Base-by-base conservation (phyloP, 2,113 vertebrate species). In the Calyptommatus sinebrachiatus region DNA sequence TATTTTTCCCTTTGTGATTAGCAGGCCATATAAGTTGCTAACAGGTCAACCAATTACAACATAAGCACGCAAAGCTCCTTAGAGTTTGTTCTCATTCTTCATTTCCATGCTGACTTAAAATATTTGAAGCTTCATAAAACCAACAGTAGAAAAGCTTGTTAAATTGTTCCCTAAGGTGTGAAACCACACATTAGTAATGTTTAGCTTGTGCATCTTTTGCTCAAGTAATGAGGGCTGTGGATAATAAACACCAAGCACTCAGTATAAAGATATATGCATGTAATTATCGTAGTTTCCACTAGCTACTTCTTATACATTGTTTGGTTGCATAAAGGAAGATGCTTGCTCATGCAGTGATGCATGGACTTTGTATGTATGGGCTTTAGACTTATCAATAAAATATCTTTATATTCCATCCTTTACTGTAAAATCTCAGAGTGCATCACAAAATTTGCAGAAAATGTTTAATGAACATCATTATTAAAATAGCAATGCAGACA, bases 181-280 rank as follows among this genome's bases (percentile, higher is more conserved):
- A 1, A 3, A 16, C 4, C 26, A 66, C 14, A 45, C 71, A 69
- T 0, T 45, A 1, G 73, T 69, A 9, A 68, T 61, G 24, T 31
- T 18, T 2, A 1, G 0, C 20, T 11, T 4, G 24, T 6, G 8
- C 41, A 48, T 66, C 1, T 50, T 87, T 85, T 86, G 18, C 68
- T 71, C 77, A 86, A 73, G 66, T 65, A 82, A 46, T 46, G 16
- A 86, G 69, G 83, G 80, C 68, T 31, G 26, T 24, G 50, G 16
- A 22, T 50, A 18, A 76, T 61, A 81, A 76, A 65, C 78, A 18
- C 35, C 10, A 78, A n/a, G 10, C 14, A 10, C 35, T 28, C 80
- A 35, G 1, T 29, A 79, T 72, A 73, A 76, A 81, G 35, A 69
- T 57, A 12, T 0, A 0, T 1, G 1, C 4, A 28, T 69, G 50